Evolutionary conservation across 2,888 invertebrate species (phyloP).

Genomic region (Apamea epomidion): DNA sequence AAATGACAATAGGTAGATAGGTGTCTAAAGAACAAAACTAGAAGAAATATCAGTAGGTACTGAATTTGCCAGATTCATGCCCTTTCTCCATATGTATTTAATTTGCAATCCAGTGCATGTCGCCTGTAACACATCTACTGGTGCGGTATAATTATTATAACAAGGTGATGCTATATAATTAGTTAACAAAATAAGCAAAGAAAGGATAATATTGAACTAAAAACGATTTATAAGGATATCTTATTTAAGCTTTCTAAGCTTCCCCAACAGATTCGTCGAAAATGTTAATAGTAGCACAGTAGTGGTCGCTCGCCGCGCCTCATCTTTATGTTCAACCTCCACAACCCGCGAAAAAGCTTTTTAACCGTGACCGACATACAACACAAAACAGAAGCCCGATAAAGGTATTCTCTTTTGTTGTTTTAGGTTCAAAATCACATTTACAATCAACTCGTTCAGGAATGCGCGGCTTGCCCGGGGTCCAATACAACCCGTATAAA

Average conservation of each 20-base stretch:
- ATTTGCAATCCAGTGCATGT: not conserved
- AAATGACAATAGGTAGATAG: not conserved
- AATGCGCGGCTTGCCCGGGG: slow-evolving; percentile 8
- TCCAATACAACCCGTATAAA: slow-evolving; percentile 47
- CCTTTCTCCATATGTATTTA: not conserved
- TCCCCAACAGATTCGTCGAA: slow-evolving; percentile 32
- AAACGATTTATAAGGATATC: slow-evolving; percentile 3
- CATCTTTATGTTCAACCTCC: slow-evolving; percentile 31
- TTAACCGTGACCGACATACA: slow-evolving; percentile 53
- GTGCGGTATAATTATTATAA: not conserved
- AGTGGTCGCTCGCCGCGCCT: slow-evolving; percentile 13
- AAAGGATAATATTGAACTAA: not conserved
- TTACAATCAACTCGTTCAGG: slow-evolving; percentile 54
- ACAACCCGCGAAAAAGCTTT: slow-evolving; percentile 54
- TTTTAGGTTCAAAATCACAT: slow-evolving; percentile 61
- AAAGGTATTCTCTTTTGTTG: slow-evolving; percentile 51
- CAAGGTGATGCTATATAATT: not conserved
- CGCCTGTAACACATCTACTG: not conserved
- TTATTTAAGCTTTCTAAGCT: slow-evolving; percentile 7
- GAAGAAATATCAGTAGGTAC: not conserved
- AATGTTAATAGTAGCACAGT: slow-evolving; percentile 19
- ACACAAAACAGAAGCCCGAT: slow-evolving; percentile 55
- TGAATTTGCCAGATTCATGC: not conserved
- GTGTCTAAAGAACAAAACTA: not conserved
- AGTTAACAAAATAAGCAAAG: not conserved